A percentile compares a stretch with the other conserved stretches of the same genome.
These are phyloP conservation scores for Lateolabrax maculatus DNA, from an alignment of 2,797 vertebrate species.

Conservation along the genomic window DNA sequence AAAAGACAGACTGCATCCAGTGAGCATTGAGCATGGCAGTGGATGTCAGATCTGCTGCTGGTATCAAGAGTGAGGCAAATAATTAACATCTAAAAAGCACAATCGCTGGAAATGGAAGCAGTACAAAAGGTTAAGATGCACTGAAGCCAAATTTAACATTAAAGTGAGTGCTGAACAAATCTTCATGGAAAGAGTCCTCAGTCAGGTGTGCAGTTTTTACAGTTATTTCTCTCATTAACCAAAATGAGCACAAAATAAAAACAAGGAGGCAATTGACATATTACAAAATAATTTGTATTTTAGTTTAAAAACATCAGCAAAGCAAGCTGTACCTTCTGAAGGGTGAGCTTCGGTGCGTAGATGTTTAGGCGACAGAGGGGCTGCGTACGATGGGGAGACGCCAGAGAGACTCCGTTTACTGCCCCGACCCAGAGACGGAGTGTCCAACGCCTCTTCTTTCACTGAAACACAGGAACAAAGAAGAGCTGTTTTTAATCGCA, in stretches of 20 bases:
- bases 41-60: not conserved
- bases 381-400: constrained; percentile 87
- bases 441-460: constrained; percentile 90
- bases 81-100: too few species aligned
- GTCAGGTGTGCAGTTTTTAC: too few species aligned
- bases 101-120: too few species aligned
- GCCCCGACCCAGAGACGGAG: constrained; percentile 81
- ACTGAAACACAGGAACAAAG: constrained; percentile 76
- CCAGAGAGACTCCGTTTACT: constrained; percentile 89
- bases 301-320: not conserved
- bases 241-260: not conserved
- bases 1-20: not conserved
- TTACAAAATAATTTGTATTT: too few species aligned
- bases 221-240: not conserved
- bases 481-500: not conserved
- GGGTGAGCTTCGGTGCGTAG: constrained; percentile 88
- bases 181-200: too few species aligned
- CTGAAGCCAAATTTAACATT: too few species aligned
- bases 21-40: not conserved
- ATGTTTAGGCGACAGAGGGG: constrained; percentile 91
- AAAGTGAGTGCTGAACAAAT: too few species aligned
- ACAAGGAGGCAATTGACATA: too few species aligned
- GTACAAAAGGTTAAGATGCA: too few species aligned
- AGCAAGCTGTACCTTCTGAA: constrained; percentile 89
- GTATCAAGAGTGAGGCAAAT: not conserved